Conservation (phyloP, 2,113 vertebrate species). For the Peucedramus taeniatus region DNA sequence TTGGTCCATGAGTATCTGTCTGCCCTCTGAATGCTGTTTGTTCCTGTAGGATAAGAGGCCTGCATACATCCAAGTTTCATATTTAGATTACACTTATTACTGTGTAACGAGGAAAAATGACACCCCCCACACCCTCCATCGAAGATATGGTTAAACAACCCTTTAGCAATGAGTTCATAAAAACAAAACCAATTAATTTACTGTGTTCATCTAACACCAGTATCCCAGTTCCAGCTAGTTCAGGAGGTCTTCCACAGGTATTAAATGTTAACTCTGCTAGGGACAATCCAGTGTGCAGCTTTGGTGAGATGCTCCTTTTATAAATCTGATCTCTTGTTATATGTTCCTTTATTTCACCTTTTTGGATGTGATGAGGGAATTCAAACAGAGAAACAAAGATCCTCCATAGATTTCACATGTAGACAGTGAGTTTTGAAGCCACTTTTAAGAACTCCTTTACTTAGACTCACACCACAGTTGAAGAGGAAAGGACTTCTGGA, state of each 20-base stretch:
- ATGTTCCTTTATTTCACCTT: not conserved
- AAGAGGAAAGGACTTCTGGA: not conserved
- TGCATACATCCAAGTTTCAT: accelerated
- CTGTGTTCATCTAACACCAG: not conserved
- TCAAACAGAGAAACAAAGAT: not conserved
- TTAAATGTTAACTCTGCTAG: not conserved
- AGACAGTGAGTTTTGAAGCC: not conserved
- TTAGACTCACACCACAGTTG: not conserved
- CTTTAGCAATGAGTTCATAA: not conserved
- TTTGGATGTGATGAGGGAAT: not conserved
- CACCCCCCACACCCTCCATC: not conserved
- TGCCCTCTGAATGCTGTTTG: not conserved
- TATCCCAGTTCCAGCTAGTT: not conserved
- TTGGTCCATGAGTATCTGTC: not conserved
- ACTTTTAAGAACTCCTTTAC: not conserved
- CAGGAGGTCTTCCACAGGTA: not conserved
- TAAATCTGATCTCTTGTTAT: not conserved
- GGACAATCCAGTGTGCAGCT: not conserved
- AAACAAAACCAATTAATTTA: not conserved
- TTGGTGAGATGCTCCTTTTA: not conserved
- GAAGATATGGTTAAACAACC: not conserved
- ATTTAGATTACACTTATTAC: not conserved
- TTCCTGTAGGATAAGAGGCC: not conserved
- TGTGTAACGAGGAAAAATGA: not conserved
- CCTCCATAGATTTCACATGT: not conserved